Evolutionary conservation across 2,888 invertebrate genomes (phyloP), one percentile per base, ranked within the genome.

Genomic region (Pristionchus exspectatus): DNA sequence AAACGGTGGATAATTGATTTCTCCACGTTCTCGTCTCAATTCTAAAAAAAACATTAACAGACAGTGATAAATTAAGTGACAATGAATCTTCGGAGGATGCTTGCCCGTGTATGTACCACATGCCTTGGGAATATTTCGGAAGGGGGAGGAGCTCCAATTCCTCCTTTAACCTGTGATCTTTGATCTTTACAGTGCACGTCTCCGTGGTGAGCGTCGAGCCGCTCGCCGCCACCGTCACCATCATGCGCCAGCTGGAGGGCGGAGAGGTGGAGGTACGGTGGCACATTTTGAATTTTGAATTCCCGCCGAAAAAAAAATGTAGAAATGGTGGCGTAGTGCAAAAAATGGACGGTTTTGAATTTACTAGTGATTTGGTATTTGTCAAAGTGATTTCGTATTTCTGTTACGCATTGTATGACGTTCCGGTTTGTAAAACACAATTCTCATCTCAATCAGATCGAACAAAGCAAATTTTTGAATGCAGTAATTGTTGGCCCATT

Each of bases 191-290:
- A 81, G 84, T 84, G 56, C 50, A 56, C 38, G 88, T 88, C 5
- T 44, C 7, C 16, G 83, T 88, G 18, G 81, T 88, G 2, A 59
- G 12, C 14, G 59, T 16, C 18, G 33, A 33, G 3, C 88, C 88
- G 21, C 88, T 88, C n/a, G 81, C 66, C 7, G 88, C 88, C 16
- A 88, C 88, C 3, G 44, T 88, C 24, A 59, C 63, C 27, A 88
- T 88, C 27, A 27, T 63, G 24, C 30, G 77, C 5, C 33, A 63
- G 33, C 5, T 50, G 9, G 63, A 44, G 38, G 81, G 50, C 5
- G 83, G 33, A n/a, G 50, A 81, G 18, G 33, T 81, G 81, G 81
- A 72, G 72, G 72, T 33, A 33, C 72, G 33, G 33, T 33, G 16
- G 30, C 12, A 9, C 5, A 33, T 2, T 38, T 69, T 69, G 66